A percentile compares a stretch with the other conserved stretches of the same genome.
Conservation (phyloP, 2,797 vertebrate genomes). For the Gymnocypris eckloni region DNA sequence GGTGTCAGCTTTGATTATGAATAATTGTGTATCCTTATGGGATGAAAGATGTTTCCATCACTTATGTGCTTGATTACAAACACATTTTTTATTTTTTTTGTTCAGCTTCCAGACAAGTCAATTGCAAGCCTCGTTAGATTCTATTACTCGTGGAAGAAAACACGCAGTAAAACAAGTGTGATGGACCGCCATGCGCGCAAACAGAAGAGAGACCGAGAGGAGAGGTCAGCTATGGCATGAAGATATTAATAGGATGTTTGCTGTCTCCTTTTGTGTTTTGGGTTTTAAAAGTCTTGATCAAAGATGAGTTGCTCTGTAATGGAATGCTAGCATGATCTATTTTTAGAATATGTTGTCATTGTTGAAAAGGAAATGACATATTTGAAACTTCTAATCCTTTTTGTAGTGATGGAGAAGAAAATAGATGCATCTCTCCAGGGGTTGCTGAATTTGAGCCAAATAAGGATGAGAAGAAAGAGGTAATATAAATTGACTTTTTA, state of each 20-base stretch:
- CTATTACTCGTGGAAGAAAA: slow-evolving; percentile 99
- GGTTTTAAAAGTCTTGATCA: slow-evolving; percentile 25
- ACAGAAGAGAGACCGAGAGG: slow-evolving; percentile 89
- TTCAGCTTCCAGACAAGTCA: slow-evolving; percentile 91
- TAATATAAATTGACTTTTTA: slow-evolving; percentile 53
- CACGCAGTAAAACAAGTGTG: slow-evolving; percentile 93
- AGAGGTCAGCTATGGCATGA: slow-evolving; percentile 81
- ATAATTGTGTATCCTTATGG: not conserved
- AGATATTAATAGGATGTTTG: slow-evolving; percentile 20
- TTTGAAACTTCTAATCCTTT: slow-evolving; percentile 32
- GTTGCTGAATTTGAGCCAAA: slow-evolving; percentile 83
- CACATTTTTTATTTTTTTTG: not conserved
- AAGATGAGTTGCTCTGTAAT: not conserved
- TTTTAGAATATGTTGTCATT: slow-evolving; percentile 10
- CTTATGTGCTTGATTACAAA: slow-evolving; percentile 14
- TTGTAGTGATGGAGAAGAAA: slow-evolving; percentile 86
- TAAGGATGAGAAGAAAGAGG: slow-evolving; percentile 92
- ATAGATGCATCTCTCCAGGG: slow-evolving; percentile 75
- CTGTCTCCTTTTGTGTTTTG: not conserved
- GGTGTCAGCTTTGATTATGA: slow-evolving; percentile 22
- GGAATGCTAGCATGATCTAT: not conserved
- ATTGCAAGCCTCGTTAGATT: slow-evolving; percentile 95
- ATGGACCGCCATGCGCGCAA: slow-evolving; percentile 96
- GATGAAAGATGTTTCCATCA: not conserved
- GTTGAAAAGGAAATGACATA: slow-evolving; percentile 11